Evolutionary conservation across 1,140 invertebrate species (phyloP).

Genomic region (Zaprionus camerounensis): DNA sequence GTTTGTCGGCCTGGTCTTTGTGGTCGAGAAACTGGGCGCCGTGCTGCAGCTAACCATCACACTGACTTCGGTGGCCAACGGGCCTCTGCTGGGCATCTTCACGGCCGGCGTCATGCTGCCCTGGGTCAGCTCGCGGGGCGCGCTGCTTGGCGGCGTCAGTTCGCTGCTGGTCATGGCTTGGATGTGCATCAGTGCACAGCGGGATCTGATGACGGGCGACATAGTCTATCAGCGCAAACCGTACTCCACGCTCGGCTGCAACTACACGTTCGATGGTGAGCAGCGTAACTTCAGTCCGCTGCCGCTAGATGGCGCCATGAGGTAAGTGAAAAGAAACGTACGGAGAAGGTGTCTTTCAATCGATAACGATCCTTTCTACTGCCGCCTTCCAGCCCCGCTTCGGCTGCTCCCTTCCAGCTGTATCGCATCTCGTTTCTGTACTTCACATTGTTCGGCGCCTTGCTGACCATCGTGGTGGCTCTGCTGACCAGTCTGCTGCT

Average conservation of each 20-base stretch:
- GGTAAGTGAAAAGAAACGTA: constrained; percentile 24
- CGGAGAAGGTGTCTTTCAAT: not conserved
- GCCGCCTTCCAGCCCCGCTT: constrained; percentile 18
- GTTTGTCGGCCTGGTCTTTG: constrained; percentile 87
- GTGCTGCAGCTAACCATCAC: constrained; percentile 88
- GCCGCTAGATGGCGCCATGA: constrained; percentile 41
- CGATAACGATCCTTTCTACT: not conserved
- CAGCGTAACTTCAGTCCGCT: constrained; percentile 55
- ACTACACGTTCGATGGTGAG: constrained; percentile 85
- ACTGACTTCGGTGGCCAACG: constrained; percentile 88
- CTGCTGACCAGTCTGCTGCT: constrained; percentile 86
- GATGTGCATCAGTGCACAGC: constrained; percentile 92
- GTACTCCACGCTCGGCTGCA: constrained; percentile 89
- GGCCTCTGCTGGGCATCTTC: constrained; percentile 92
- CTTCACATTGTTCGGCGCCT: constrained; percentile 87
- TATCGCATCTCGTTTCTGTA: constrained; percentile 88
- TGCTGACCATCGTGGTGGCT: constrained; percentile 88
- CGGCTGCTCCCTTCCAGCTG: constrained; percentile 57
- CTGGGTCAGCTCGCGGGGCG: constrained; percentile 90
- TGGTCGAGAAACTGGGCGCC: constrained; percentile 87
- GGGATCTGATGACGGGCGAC: constrained; percentile 87
- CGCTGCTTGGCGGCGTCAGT: constrained; percentile 89
- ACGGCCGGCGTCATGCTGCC: constrained; percentile 92
- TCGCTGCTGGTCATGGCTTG: constrained; percentile 91
- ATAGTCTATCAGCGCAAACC: constrained; percentile 87